phyloP scores from a whole-genome alignment of 2,113 vertebrate species.

The Indicator indicator region DNA sequence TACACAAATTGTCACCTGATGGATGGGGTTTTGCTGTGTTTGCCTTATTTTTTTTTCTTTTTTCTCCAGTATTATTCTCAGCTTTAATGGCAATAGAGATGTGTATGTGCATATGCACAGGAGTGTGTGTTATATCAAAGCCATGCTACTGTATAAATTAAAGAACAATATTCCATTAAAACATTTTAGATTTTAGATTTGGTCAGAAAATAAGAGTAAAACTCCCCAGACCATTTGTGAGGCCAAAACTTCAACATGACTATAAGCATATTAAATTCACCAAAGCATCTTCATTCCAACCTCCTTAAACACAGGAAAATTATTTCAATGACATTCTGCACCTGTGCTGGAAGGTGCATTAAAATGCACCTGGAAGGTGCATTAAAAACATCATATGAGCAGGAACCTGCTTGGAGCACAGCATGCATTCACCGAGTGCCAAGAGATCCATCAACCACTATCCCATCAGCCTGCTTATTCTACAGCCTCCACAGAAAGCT shows the following conservation, averaged over 20 bases:
- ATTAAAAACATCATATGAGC: background rate
- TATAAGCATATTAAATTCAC: background rate
- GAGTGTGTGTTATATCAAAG: background rate
- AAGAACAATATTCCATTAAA: background rate
- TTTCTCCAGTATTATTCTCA: background rate
- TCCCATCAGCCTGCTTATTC: background rate
- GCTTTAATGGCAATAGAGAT: background rate
- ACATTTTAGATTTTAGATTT: background rate
- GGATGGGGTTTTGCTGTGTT: background rate
- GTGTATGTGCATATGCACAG: background rate
- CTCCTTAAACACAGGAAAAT: background rate
- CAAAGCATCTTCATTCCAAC: background rate
- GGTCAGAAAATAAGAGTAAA: background rate
- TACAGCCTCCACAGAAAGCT: background rate
- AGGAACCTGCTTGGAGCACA: background rate
- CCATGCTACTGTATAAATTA: background rate
- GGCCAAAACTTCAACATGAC: background rate
- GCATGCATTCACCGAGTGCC: background rate
- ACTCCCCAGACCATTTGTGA: background rate
- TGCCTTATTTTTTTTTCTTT: background rate
- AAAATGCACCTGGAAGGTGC: background rate
- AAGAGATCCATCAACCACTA: background rate
- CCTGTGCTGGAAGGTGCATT: background rate
- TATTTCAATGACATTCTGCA: background rate
- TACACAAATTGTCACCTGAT: slow-evolving; percentile 64